Evolutionary conservation across 92 coral and sea anemone species (phyloP).

Genomic region (Muricea muricata): DNA sequence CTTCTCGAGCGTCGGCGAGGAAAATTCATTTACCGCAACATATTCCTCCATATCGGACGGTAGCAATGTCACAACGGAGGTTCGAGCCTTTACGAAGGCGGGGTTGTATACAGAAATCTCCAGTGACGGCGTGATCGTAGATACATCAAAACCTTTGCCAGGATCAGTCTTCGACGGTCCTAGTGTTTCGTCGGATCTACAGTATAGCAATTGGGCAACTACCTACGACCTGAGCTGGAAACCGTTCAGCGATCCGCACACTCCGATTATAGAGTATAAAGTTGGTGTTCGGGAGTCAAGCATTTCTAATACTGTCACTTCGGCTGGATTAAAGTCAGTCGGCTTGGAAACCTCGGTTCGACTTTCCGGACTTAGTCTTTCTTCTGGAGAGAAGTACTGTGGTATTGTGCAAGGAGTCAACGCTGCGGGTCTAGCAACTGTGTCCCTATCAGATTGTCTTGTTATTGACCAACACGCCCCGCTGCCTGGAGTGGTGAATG

Average conservation of each 20-base stretch:
- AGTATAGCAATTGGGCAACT: slow-evolving; percentile 79
- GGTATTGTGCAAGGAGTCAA: slow-evolving; percentile 89
- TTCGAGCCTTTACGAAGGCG: slow-evolving; percentile 86
- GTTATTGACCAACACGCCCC: slow-evolving; percentile 92
- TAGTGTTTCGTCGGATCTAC: slow-evolving; percentile 38
- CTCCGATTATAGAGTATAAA: slow-evolving; percentile 70
- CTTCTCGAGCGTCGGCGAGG: slow-evolving; percentile 66
- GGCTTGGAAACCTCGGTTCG: not conserved
- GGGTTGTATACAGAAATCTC: slow-evolving; percentile 77
- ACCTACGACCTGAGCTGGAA: slow-evolving; percentile 79
- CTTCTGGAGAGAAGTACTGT: slow-evolving; percentile 33
- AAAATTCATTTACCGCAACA: slow-evolving; percentile 60
- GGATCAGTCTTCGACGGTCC: slow-evolving; percentile 70
- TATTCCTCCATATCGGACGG: slow-evolving; percentile 75
- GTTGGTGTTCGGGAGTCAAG: slow-evolving; percentile 51
- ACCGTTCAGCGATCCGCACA: slow-evolving; percentile 77
- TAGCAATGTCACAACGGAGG: slow-evolving; percentile 59
- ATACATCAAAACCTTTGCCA: slow-evolving; percentile 77
- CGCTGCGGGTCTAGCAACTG: slow-evolving; percentile 76
- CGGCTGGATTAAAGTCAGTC: not conserved
- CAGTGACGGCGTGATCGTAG: slow-evolving; percentile 84
- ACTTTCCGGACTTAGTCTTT: too few relatives aligned
- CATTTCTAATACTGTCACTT: not conserved
- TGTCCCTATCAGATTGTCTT: slow-evolving; percentile 82
- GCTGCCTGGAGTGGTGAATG: slow-evolving; percentile 77